Conservation (phyloP, 2,113 vertebrate species). For the Martes martes region DNA sequence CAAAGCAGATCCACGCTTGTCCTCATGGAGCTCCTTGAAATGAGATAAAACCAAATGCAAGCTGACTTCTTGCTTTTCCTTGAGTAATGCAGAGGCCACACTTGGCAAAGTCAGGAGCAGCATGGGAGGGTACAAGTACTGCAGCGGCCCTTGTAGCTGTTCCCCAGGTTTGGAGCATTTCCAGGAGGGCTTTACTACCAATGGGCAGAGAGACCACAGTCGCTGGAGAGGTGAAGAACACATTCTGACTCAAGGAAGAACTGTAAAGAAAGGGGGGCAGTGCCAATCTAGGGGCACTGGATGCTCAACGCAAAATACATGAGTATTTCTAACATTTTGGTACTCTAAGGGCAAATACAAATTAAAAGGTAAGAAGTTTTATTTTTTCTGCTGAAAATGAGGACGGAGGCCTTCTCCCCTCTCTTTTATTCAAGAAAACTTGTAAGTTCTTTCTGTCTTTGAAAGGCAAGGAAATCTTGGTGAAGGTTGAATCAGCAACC, state of each 20-base stretch:
- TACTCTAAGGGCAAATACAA: neutral
- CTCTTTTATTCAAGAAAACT: neutral
- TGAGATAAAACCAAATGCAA: neutral
- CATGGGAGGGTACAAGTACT: neutral
- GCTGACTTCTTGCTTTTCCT: neutral
- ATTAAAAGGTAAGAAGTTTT: neutral
- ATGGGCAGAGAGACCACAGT: neutral
- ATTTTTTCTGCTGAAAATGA: neutral
- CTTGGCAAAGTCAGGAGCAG: neutral
- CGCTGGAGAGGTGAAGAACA: neutral
- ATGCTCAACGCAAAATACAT: neutral
- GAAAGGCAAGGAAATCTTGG: neutral
- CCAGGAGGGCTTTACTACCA: neutral
- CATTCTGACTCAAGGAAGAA: neutral
- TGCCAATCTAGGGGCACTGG: neutral
- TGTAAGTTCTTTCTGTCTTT: neutral
- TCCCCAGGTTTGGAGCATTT: neutral
- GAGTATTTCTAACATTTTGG: neutral
- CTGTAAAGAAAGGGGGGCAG: neutral
- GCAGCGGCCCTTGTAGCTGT: fast-evolving
- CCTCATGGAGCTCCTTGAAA: neutral
- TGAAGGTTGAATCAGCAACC: neutral
- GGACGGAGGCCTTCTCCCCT: neutral
- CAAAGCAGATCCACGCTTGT: neutral
- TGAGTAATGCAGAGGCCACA: neutral